phyloP scores from a whole-genome alignment of 2,797 vertebrate species.

The Meda fulgida region DNA sequence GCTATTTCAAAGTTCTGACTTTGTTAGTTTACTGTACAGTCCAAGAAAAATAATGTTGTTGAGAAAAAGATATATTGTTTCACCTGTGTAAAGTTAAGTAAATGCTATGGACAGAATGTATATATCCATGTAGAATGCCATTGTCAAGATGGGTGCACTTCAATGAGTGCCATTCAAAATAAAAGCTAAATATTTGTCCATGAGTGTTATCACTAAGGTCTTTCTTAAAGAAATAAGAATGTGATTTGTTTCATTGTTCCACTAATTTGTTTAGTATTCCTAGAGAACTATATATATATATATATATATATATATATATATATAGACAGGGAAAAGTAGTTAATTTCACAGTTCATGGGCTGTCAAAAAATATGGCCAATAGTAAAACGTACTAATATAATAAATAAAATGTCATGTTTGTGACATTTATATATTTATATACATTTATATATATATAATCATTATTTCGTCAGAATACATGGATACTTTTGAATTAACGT shows the following conservation, averaged over 20 bases:
- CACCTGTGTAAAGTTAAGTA: slow-evolving; percentile 48
- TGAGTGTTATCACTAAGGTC: not conserved
- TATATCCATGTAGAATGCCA: slow-evolving; percentile 52
- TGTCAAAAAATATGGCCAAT: not conserved
- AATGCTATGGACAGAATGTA: slow-evolving; percentile 52
- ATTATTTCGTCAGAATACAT: not conserved
- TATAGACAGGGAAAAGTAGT: not conserved
- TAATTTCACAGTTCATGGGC: not conserved
- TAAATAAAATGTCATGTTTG: not conserved
- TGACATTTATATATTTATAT: not conserved
- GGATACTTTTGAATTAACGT: not conserved
- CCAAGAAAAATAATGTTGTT: slow-evolving; percentile 38
- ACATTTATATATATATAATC: no score
- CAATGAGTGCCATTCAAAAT: slow-evolving; percentile 35
- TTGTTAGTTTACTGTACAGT: slow-evolving; percentile 44
- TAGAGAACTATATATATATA: no score
- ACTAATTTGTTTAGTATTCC: not conserved
- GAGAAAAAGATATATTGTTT: slow-evolving; percentile 42
- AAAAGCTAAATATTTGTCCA: slow-evolving; percentile 47
- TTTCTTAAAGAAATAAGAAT: slow-evolving; percentile 1
- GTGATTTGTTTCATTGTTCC: not conserved
- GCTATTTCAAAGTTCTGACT: slow-evolving; percentile 81
- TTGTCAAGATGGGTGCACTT: slow-evolving; percentile 39
- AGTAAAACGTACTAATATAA: not conserved
- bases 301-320: no score